A percentile compares a stretch with the other conserved stretches of the same genome.
Evolutionary conservation across 2,113 vertebrate species (phyloP).

Genomic region (Hylia prasina): DNA sequence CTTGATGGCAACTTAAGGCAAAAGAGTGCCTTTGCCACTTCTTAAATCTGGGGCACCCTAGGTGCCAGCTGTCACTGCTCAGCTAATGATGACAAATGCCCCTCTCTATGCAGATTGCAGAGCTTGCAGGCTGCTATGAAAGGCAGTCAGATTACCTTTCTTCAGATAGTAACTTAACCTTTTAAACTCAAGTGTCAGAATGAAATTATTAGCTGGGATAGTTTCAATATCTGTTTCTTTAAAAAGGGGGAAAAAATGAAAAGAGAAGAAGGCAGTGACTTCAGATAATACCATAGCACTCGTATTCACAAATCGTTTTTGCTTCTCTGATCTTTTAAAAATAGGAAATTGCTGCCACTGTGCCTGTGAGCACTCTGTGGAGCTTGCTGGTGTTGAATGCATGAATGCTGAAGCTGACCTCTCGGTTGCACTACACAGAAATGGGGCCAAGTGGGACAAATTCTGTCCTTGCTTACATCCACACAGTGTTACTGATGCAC

Average conservation of each 20-base stretch:
- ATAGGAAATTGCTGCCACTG: not conserved
- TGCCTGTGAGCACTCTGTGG: not conserved
- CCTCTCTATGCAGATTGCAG: conserved; percentile 95
- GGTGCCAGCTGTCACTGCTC: conserved; percentile 98
- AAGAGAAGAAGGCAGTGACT: not conserved
- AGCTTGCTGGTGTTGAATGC: not conserved
- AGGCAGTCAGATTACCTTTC: conserved; percentile 81
- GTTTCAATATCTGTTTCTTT: conserved; percentile 67
- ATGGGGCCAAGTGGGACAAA: not conserved
- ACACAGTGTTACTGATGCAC: not conserved
- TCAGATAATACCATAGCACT: not conserved
- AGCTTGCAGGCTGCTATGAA: conserved; percentile 75
- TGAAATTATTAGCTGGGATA: conserved; percentile 66
- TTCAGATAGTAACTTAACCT: conserved; percentile 79
- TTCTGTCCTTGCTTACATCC: conserved; percentile 2
- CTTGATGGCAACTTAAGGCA: conserved; percentile 65
- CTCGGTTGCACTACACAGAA: not conserved
- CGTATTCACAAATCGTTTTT: not conserved
- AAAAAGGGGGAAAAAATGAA: not conserved
- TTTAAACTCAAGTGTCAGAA: conserved; percentile 76
- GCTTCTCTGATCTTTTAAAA: conserved; percentile 41
- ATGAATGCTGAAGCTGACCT: conserved; percentile 34
- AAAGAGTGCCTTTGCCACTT: conserved; percentile 80
- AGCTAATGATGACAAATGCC: conserved; percentile 99
- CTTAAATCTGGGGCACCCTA: conserved; percentile 89